Percentiles rank a stretch among this genome's conserved stretches.
These are phyloP conservation scores for Drosophila varians DNA, from an alignment of 1,140 invertebrate species.

Conservation along the genomic window DNA sequence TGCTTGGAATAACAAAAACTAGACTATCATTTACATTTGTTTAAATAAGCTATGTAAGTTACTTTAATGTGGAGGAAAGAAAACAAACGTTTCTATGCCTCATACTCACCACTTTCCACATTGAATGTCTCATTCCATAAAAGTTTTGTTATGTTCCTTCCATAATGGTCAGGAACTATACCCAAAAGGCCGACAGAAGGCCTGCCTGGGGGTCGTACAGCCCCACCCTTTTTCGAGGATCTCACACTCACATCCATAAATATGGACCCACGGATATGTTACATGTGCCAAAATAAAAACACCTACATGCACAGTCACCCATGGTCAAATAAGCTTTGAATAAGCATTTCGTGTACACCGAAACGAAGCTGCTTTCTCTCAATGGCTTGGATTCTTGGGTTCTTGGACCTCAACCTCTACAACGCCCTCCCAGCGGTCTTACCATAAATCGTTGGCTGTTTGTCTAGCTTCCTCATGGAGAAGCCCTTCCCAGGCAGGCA, in stretches of 20 bases:
- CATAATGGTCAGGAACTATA: conserved; percentile 28
- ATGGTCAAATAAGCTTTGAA: conserved; percentile 79
- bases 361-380: conserved; percentile 21
- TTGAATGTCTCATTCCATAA: background rate
- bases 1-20: background rate
- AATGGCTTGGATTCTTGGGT: conserved; percentile 20
- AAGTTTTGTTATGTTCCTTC: conserved; percentile 9
- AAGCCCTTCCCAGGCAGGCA: conserved; percentile 2
- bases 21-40: background rate
- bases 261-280: conserved; percentile 1
- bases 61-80: background rate
- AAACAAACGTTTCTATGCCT: background rate
- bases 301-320: conserved; percentile 22
- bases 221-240: conserved; percentile 9
- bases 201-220: conserved; percentile 27
- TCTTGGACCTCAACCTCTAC: conserved; percentile 68
- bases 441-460: conserved; percentile 73
- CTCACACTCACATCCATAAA: conserved; percentile 2
- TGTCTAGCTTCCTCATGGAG: conserved; percentile 21
- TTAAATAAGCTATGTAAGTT: background rate
- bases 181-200: conserved; percentile 33
- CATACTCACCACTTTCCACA: background rate
- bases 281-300: conserved; percentile 15
- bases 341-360: conserved; percentile 75
- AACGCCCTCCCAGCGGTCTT: background rate